phyloP scores from a whole-genome alignment of 2,888 invertebrate species.

The Tanypteryx hageni region DNA sequence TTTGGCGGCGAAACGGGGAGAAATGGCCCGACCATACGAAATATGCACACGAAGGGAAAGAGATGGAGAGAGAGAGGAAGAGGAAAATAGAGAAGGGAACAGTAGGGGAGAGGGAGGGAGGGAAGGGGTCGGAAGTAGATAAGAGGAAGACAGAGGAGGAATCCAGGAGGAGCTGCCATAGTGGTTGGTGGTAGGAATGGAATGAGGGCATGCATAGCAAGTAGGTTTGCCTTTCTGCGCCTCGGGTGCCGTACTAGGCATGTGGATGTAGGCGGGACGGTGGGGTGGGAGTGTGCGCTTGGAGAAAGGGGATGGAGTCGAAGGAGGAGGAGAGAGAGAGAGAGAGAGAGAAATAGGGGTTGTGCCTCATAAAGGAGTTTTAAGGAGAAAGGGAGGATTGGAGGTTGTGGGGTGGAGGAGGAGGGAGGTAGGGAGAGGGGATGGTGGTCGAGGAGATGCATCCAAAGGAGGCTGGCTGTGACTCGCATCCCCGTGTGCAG shows the following conservation, averaged over 20 bases:
- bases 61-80: background rate
- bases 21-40: too few relatives aligned
- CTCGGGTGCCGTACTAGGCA: background rate
- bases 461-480: conserved; percentile 13
- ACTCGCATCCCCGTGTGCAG: background rate
- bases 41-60: too few relatives aligned
- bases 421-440: background rate
- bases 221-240: conserved; percentile 14
- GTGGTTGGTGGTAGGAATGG: conserved; percentile 10
- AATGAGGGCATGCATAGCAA: conserved; percentile 15
- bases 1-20: too few relatives aligned
- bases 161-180: background rate
- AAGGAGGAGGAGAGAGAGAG: too few relatives aligned
- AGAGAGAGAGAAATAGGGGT: too few relatives aligned
- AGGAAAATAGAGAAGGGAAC: background rate
- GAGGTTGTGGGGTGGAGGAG: background rate
- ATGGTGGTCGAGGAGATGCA: background rate
- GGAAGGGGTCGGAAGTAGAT: background rate
- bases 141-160: background rate
- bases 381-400: too few relatives aligned
- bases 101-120: background rate
- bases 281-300: background rate
- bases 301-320: background rate
- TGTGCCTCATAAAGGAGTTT: too few relatives aligned
- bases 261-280: background rate